Evolutionary conservation across 2,113 vertebrate genomes (phyloP), one percentile per base, ranked within the genome.

Genomic region (Rhabdomys dilectus): DNA sequence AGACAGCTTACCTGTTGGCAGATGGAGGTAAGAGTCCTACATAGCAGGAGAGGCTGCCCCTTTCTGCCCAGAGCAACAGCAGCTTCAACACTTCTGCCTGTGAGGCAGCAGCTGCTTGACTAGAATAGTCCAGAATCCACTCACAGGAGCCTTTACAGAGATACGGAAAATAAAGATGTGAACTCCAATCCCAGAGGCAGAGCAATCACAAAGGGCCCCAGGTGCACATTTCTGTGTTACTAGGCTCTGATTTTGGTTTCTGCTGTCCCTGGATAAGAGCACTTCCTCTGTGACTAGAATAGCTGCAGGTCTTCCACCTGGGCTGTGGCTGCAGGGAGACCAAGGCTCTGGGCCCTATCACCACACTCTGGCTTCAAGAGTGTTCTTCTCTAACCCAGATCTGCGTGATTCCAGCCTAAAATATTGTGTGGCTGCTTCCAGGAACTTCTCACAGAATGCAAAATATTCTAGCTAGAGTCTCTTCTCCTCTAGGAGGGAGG

Each of bases 221-320:
- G 1, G 87, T 75, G 34, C 66, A 8, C 15, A 17, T 19, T 5
- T 29, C 91, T 85, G 87, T 66, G 15, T 82, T 0, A 58, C 58
- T 76, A 17, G 58, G 29, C 90, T 95, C 24, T 45, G 56, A 13
- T 5, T 22, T 96, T 95, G 62, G 86, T 96, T 95, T 86, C 97
- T 89, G 26, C 72, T 13, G 88, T 21, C 5, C 94, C 39, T 60
- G 24, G n/a, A 26, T 42, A 24, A 12, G 3, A 58, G 15, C 2
- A 53, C 10, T 76, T 58, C 53, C 81, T 85, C 72, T 1, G 7
- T 88, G 91, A 72, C 73, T 21, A 68, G 22, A 68, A 53, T 1
- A 93, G 70, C 42, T n/a, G 34, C 92, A 58, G 8, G 10, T 24
- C 26, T 5, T 8, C 31, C 6, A 31, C 34, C 15, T 31, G 13